A percentile compares a stretch with the other conserved stretches of the same genome.
Evolutionary conservation across 1,140 invertebrate genomes (phyloP).

Genomic region (Temnothorax longispinosus): DNA sequence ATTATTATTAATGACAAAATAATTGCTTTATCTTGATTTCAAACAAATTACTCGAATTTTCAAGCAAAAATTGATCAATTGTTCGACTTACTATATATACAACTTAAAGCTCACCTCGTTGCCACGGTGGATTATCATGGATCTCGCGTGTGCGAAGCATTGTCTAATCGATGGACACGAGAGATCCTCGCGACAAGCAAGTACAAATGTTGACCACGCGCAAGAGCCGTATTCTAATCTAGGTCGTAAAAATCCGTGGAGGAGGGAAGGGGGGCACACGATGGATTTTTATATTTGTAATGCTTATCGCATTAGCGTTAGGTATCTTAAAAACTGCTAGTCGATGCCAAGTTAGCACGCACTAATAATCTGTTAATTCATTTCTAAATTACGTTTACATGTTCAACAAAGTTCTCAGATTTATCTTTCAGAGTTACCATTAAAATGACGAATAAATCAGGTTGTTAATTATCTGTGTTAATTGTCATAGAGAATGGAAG

Average conservation of each 20-base stretch:
- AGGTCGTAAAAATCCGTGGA: neutral
- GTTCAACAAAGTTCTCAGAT: neutral
- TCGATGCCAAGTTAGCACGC: neutral
- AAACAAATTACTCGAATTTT: neutral
- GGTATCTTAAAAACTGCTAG: neutral
- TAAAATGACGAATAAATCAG: conserved; percentile 30
- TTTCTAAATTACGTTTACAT: neutral
- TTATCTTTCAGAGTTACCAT: neutral
- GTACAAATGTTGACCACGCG: neutral
- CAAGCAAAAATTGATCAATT: neutral
- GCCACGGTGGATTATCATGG: conserved; percentile 25
- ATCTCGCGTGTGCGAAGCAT: conserved; percentile 28
- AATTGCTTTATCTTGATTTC: neutral
- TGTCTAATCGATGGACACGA: conserved; percentile 38
- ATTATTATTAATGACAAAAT: neutral
- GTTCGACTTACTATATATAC: neutral
- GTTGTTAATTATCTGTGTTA: neutral
- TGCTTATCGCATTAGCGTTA: conserved; percentile 4
- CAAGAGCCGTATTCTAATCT: neutral
- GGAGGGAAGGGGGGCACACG: too few relatives aligned
- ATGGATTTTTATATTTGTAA: neutral
- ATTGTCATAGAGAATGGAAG: neutral
- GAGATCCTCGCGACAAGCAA: conserved; percentile 13
- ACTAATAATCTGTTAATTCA: neutral
- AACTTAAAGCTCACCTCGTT: conserved; percentile 3